phyloP scores from a whole-genome alignment of 2,113 vertebrate genomes.

The Herpetotheres cachinnans region DNA sequence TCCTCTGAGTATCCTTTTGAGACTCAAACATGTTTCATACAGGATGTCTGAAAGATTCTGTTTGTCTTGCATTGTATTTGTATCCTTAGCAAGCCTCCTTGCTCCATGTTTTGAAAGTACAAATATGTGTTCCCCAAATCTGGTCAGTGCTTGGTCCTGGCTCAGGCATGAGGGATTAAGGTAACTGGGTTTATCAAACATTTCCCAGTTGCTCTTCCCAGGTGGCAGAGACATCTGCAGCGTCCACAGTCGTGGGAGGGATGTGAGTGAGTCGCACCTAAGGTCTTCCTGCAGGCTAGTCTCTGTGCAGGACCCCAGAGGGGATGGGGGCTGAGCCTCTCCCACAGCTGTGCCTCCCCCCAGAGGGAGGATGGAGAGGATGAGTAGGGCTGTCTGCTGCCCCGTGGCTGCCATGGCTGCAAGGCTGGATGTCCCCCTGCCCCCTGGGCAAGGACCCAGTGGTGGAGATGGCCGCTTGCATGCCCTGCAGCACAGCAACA shows the following conservation, averaged over 20 bases:
- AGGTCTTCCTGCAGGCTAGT: background rate
- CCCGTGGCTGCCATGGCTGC: rapidly evolving
- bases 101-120: background rate
- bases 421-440: rapidly evolving
- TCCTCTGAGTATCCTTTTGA: background rate
- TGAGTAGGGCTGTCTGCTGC: background rate
- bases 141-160: background rate
- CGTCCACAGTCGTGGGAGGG: background rate
- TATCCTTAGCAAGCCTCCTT: background rate
- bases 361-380: background rate
- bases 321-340: background rate
- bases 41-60: background rate
- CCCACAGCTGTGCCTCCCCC: background rate
- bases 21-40: background rate
- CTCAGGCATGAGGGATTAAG: background rate
- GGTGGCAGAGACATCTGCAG: background rate
- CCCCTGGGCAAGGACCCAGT: background rate
- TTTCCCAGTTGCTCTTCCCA: background rate
- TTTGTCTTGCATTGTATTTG: background rate
- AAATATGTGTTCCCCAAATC: background rate
- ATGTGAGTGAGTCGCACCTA: background rate
- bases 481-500: rapidly evolving
- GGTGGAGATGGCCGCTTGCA: rapidly evolving
- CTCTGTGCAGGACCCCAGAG: rapidly evolving
- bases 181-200: background rate